Conservation (phyloP, 1,140 invertebrate genomes). For the Wasmannia auropunctata region DNA sequence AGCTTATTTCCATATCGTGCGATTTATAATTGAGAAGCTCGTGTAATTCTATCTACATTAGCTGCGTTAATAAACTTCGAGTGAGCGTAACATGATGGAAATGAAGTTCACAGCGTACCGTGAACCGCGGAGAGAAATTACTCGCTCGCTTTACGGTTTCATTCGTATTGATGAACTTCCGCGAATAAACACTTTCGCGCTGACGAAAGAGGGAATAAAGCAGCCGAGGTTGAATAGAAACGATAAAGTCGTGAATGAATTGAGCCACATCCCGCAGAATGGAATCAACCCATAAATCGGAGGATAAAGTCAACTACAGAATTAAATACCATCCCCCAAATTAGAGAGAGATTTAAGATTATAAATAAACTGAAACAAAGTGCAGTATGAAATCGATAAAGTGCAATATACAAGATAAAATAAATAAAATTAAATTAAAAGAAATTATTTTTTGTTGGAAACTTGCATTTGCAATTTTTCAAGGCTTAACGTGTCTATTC, state of each 20-base stretch:
- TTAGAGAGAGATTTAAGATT: background rate
- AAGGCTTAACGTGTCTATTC: background rate
- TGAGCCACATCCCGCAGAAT: background rate
- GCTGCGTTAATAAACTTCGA: constrained; percentile 35
- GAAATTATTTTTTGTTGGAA: background rate
- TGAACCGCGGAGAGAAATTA: constrained; percentile 29
- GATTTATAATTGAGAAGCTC: constrained; percentile 19
- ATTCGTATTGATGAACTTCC: constrained; percentile 34
- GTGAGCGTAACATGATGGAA: background rate
- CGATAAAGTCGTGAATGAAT: constrained; percentile 31
- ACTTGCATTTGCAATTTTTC: background rate
- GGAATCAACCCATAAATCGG: background rate
- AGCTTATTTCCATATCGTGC: background rate
- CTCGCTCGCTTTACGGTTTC: constrained; percentile 6
- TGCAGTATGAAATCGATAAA: background rate
- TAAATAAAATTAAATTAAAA: background rate
- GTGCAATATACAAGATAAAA: background rate
- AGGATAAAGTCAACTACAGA: background rate
- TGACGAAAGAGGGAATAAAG: constrained; percentile 15
- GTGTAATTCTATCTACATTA: constrained; percentile 27
- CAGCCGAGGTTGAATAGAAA: background rate
- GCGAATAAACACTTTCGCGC: constrained; percentile 17
- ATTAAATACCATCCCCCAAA: background rate
- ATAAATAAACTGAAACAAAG: background rate
- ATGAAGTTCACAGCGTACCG: background rate